Conservation (phyloP, 2,797 vertebrate species). For the Protonibea diacanthus region DNA sequence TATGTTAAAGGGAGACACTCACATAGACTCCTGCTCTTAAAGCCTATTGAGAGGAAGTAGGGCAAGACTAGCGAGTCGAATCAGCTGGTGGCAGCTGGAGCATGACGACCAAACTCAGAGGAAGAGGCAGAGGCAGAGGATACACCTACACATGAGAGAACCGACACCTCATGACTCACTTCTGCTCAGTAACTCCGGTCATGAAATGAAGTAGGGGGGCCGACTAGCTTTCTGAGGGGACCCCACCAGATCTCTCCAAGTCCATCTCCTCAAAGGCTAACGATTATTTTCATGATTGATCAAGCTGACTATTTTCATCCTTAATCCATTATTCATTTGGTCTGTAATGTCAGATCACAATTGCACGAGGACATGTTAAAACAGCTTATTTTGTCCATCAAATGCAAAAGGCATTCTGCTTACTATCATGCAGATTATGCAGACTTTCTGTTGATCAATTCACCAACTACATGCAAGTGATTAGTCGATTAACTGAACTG, state of each 20-base stretch:
- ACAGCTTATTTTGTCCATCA: not conserved
- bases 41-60: conserved; percentile 27
- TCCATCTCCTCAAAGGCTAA: not conserved
- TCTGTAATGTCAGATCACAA: not conserved
- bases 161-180: conserved; percentile 48
- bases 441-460: not conserved
- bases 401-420: not conserved
- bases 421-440: not conserved
- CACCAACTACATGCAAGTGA: not conserved
- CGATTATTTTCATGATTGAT: not conserved
- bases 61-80: conserved; percentile 17
- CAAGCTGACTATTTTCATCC: not conserved
- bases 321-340: not conserved
- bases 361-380: not conserved
- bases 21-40: not conserved
- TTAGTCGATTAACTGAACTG: not conserved
- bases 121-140: conserved; percentile 17
- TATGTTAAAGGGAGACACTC: conserved; percentile 5
- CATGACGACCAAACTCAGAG: conserved; percentile 32
- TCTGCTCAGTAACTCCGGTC: conserved; percentile 24
- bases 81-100: conserved; percentile 27
- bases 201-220: conserved; percentile 23
- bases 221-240: conserved; percentile 12
- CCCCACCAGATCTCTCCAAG: not conserved
- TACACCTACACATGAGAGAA: conserved; percentile 13